A percentile compares a stretch with the other conserved stretches of the same genome.
phyloP scores from a whole-genome alignment of 1,140 invertebrate genomes.

The Olivierus martensii region DNA sequence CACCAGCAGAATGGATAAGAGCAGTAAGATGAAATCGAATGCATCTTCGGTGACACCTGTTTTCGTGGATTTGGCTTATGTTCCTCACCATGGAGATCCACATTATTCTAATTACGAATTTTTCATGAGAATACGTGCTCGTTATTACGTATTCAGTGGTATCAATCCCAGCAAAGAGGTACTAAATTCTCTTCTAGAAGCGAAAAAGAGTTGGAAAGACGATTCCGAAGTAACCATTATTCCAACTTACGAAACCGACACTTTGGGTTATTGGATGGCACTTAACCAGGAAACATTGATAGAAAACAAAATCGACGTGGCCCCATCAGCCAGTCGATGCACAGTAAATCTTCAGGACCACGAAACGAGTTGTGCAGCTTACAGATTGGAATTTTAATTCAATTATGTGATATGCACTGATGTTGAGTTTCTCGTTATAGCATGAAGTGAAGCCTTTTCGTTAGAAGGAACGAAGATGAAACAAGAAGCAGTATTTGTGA shows the following conservation, averaged over 20 bases:
- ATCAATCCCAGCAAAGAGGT: slow-evolving; percentile 86
- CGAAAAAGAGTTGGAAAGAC: slow-evolving; percentile 91
- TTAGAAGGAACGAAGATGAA: no score
- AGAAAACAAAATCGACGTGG: slow-evolving; percentile 83
- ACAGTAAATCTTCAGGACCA: slow-evolving; percentile 96
- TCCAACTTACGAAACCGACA: slow-evolving; percentile 93
- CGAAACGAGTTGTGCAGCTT: slow-evolving; percentile 91
- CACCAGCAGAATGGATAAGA: neutral
- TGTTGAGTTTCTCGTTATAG: no score
- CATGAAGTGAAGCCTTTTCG: no score
- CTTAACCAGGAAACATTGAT: slow-evolving; percentile 84
- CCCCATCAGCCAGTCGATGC: slow-evolving; percentile 87
- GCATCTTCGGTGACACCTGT: slow-evolving; percentile 39
- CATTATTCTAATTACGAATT: slow-evolving; percentile 88
- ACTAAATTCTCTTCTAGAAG: slow-evolving; percentile 86
- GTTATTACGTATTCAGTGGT: slow-evolving; percentile 93
- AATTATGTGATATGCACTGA: no score
- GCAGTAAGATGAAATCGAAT: slow-evolving; percentile 1
- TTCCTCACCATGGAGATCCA: slow-evolving; percentile 89
- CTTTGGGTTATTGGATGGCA: slow-evolving; percentile 87
- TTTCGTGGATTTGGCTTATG: slow-evolving; percentile 89
- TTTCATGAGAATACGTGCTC: slow-evolving; percentile 79
- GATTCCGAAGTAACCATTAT: slow-evolving; percentile 91
- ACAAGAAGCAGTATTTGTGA: no score
- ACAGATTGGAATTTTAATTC: slow-evolving; percentile 83